phyloP scores from a whole-genome alignment of 1,140 invertebrate species.

The Mizuhopecten yessoensis region DNA sequence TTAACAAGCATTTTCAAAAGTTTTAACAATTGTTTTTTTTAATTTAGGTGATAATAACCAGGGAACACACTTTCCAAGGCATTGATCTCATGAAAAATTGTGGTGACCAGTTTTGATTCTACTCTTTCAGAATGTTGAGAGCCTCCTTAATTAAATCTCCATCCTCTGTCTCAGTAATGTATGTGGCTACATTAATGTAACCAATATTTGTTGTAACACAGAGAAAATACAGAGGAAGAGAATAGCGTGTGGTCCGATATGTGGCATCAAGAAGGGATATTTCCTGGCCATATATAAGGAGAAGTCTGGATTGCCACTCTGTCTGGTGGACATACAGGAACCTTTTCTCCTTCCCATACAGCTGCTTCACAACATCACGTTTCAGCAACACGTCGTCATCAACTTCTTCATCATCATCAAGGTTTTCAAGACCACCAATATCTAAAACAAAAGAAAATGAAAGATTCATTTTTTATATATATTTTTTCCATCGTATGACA shows the following conservation, averaged over 20 bases:
- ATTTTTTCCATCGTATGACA: no score
- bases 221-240: constrained; percentile 54
- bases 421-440: no score
- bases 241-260: constrained; percentile 55
- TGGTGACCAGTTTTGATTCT: constrained; percentile 54
- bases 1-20: no score
- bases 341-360: constrained; percentile 24
- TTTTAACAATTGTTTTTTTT: no score
- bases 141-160: constrained; percentile 44
- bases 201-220: constrained; percentile 59
- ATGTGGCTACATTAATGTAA: constrained; percentile 55
- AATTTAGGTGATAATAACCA: no score
- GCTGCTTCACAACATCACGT: neutral
- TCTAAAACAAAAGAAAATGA: no score
- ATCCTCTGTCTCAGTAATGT: constrained; percentile 53
- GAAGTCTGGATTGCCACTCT: constrained; percentile 36
- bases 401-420: constrained; percentile 24
- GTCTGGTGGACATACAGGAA: constrained; percentile 53
- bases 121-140: constrained; percentile 44
- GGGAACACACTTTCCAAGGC: constrained; percentile 50
- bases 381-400: constrained; percentile 7
- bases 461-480: no score
- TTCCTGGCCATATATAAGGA: constrained; percentile 47
- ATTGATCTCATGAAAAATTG: constrained; percentile 57
- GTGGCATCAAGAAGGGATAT: constrained; percentile 53